A percentile compares a stretch with the other conserved stretches of the same genome.
phyloP scores from a whole-genome alignment of 2,797 vertebrate species.

The Karalla daura region DNA sequence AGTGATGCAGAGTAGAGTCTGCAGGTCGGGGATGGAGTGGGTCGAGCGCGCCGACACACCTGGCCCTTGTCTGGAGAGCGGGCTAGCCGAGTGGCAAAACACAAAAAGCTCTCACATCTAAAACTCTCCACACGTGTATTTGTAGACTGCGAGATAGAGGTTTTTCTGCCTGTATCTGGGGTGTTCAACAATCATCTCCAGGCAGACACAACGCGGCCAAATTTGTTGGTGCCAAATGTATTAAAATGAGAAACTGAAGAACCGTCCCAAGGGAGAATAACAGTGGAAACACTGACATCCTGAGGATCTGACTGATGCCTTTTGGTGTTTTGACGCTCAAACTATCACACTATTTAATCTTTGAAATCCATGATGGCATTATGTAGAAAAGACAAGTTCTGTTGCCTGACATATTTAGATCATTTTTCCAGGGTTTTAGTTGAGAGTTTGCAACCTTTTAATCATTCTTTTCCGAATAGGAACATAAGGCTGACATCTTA shows the following conservation, averaged over 20 bases:
- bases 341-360: background rate
- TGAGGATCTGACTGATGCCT: background rate
- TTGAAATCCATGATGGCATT: background rate
- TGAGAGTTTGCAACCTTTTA: background rate
- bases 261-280: background rate
- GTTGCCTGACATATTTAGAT: background rate
- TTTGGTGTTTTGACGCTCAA: background rate
- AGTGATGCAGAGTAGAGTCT: conserved; percentile 51
- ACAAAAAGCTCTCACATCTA: conserved; percentile 57
- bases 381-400: background rate
- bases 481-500: background rate
- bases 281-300: conserved; percentile 3
- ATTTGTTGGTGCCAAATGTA: conserved; percentile 1
- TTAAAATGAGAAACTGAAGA: conserved; percentile 4
- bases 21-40: conserved; percentile 61
- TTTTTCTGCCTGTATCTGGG: conserved; percentile 5
- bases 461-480: too few relatives aligned
- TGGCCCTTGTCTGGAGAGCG: conserved; percentile 73
- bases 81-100: conserved; percentile 44
- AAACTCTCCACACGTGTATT: conserved; percentile 33
- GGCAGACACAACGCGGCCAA: background rate
- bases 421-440: background rate
- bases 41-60: conserved; percentile 56
- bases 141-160: conserved; percentile 1
- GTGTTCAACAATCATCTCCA: background rate